phyloP scores from a whole-genome alignment of 1,140 invertebrate genomes.

The Drosophila simulans region DNA sequence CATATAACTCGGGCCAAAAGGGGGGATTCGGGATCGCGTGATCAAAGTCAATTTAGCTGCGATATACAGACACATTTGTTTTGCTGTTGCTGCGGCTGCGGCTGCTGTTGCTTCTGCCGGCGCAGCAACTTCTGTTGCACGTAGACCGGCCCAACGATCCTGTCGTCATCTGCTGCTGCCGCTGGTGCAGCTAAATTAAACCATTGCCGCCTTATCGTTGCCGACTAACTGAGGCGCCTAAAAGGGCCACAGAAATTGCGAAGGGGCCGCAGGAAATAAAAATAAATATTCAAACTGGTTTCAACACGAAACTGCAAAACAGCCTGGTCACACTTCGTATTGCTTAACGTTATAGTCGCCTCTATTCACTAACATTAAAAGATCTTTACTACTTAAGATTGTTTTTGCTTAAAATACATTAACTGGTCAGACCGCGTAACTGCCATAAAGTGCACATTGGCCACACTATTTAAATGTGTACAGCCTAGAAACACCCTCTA shows the following conservation, averaged over 20 bases:
- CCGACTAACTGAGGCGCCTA: slow-evolving; percentile 63
- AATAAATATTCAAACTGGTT: slow-evolving; percentile 21
- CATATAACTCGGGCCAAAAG: slow-evolving; percentile 24
- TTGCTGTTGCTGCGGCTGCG: slow-evolving; percentile 45
- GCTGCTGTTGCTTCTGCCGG: slow-evolving; percentile 38
- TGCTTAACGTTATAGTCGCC: neutral
- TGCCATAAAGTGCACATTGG: neutral
- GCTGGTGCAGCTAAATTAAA: slow-evolving; percentile 77
- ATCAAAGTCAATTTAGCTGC: slow-evolving; percentile 84
- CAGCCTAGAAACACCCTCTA: slow-evolving; percentile 6
- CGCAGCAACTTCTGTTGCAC: slow-evolving; percentile 53
- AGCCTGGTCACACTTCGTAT: slow-evolving; percentile 13
- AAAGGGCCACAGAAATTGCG: slow-evolving; percentile 51
- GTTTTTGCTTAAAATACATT: neutral
- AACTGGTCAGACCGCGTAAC: neutral
- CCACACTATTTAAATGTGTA: neutral
- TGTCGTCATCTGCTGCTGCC: slow-evolving; percentile 75
- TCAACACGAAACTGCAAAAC: neutral
- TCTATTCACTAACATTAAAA: too few relatives aligned
- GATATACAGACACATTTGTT: slow-evolving; percentile 83
- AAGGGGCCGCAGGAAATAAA: slow-evolving; percentile 30
- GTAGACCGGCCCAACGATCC: slow-evolving; percentile 77
- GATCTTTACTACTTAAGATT: too few relatives aligned
- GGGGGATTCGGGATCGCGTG: slow-evolving; percentile 63
- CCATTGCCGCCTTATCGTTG: slow-evolving; percentile 79